Evolutionary conservation across 2,888 invertebrate genomes (phyloP).

Genomic region (Petrolisthes cinctipes): DNA sequence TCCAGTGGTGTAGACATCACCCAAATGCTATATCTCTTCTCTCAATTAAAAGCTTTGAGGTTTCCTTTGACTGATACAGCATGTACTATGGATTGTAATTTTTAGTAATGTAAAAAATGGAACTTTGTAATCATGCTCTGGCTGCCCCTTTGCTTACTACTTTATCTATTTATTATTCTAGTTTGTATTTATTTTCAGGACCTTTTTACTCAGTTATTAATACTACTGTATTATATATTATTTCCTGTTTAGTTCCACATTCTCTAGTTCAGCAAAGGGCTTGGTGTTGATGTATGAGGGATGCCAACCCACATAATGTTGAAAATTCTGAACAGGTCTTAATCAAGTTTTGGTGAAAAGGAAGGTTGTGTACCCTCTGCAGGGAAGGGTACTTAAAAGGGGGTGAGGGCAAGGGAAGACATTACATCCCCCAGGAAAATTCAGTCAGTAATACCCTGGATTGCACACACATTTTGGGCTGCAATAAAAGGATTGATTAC

Average conservation of each 20-base stretch:
- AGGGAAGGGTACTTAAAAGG: background rate
- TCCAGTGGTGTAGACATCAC: too few relatives aligned
- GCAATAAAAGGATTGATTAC: too few relatives aligned
- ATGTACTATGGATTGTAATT: too few relatives aligned
- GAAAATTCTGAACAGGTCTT: slow-evolving; percentile 29
- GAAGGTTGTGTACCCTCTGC: slow-evolving; percentile 33
- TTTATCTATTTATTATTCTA: slow-evolving; percentile 44
- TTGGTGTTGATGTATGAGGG: slow-evolving; percentile 7
- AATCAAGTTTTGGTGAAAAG: slow-evolving; percentile 28
- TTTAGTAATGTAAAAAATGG: too few relatives aligned
- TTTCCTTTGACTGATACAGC: too few relatives aligned
- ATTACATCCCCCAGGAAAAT: too few relatives aligned
- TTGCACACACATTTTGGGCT: too few relatives aligned
- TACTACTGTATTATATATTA: background rate
- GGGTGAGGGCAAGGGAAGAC: background rate
- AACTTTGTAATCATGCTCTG: slow-evolving; percentile 11
- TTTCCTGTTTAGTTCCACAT: slow-evolving; percentile 13
- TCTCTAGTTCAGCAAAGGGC: slow-evolving; percentile 16
- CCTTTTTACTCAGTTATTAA: slow-evolving; percentile 17
- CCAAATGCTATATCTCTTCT: too few relatives aligned
- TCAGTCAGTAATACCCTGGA: too few relatives aligned
- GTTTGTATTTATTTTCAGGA: slow-evolving; percentile 36
- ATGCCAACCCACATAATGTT: background rate
- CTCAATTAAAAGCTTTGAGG: too few relatives aligned
- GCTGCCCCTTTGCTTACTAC: slow-evolving; percentile 34